Evolutionary conservation across 1,140 invertebrate genomes (phyloP), one percentile per base, ranked within the genome.

Genomic region (Drosophila truncata): DNA sequence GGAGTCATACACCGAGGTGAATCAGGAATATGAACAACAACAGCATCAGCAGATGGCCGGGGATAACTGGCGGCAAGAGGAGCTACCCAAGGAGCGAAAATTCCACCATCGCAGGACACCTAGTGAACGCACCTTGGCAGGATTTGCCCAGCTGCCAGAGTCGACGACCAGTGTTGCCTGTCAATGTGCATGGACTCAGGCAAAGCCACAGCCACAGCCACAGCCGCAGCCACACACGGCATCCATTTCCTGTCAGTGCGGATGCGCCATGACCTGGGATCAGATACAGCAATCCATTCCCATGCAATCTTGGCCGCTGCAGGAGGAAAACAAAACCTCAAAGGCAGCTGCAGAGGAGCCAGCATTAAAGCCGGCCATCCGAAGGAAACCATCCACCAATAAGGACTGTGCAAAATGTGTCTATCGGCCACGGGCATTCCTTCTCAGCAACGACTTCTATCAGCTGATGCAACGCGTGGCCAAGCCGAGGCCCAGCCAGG

Each of bases 401-500:
- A 9, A 13, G 27, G 20, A 31, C 4, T 52, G 44, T 23, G 2
- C 18, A 2, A 33, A 14, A 13, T 41, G 54, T 3, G 50, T 42
- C 23, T 39, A 42, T 9, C 44, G 41, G 0, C 10, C 47, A 0
- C 18, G 39, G 8, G 63, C 58, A 7, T 59, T 41, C 47, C 8
- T 10, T 44, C 14, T 46, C 20, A n/a, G n/a, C n/a, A 69, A 75
- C 18, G 82, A 84, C 1, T 85, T 49, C 16, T 29, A 63, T 9
- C 82, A 84, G 33, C 27, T 85, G 6, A 81, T 85, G 82, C 73
- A 33, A 2, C 55, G 61, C 0, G 73, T 84, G 46, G 82, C 66
- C 18, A 61, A 41, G 10, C 77, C 60, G 4, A 57, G 82, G n/a
- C 18, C 44, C 8, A 10, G n/a, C n/a, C 0, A 0, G 8, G 13